Evolutionary conservation across 2,797 vertebrate genomes (phyloP), one percentile per base, ranked within the genome.

Genomic region (Dallia pectoralis): DNA sequence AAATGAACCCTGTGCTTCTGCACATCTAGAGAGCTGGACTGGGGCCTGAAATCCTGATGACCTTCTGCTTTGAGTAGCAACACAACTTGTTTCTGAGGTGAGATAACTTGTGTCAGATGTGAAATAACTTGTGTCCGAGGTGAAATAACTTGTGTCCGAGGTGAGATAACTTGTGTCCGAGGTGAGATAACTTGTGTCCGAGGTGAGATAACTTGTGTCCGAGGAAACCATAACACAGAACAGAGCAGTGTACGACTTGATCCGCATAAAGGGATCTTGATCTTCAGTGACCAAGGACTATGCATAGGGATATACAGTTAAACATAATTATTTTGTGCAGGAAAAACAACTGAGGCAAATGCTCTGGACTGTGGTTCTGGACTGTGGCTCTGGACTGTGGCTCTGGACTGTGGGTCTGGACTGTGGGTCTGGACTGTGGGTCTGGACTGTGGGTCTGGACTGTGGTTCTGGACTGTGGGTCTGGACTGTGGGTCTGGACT

Each of bases 1-100:
- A 87, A 83, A 83, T 87, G 84, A 73, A 86, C 90, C 87, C 88
- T 89, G 91, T 93, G 91, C 93, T 95, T 92, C 93, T 93, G 91
- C 89, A 92, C 72, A 25, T 87, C 67, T 79, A 68, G 83, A 72
- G 69, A 73, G 77, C 30, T 67, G 70, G 79, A 65, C 68, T 61
- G 14, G n/a, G 53, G 53, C 40, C 47, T 77, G 75, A 87, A 71
- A 84, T 85, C 79, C 73, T 78, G 69, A 74, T 75, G 63, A 67
- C 53, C 69, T 27, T 69, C 25, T 56, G 75, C 64, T 82, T 56
- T 33, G 75, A 77, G 66, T 67, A 47, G 70, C 30, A 74, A 53
- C 65, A 82, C 65, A 36, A 78, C 40, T 44, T 65, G 66, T 49
- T 88, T 81, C 73, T 51, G 77, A 70, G 81, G 76, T 86, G n/a